Percentiles rank a stretch among this genome's conserved stretches.
Conservation (phyloP, 2,797 vertebrate genomes). For the Pantherophis vulpinus region DNA sequence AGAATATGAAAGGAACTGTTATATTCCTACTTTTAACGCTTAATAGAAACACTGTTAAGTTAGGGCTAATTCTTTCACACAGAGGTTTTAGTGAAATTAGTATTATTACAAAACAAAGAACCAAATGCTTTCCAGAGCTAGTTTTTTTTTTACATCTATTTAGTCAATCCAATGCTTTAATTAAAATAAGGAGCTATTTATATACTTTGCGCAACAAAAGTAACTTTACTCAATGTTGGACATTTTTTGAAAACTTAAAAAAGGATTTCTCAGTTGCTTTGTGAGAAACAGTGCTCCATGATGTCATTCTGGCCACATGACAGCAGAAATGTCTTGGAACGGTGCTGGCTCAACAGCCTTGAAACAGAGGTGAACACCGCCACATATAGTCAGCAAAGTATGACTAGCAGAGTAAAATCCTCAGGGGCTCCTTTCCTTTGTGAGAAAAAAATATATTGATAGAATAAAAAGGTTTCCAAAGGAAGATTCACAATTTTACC, state of each 20-base stretch:
- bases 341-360: neutral
- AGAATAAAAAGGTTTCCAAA: neutral
- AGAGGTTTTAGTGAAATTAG: neutral
- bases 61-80: neutral
- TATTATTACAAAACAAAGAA: neutral
- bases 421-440: neutral
- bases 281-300: neutral
- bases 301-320: neutral
- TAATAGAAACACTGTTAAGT: neutral
- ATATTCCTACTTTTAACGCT: neutral
- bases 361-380: neutral
- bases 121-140: neutral
- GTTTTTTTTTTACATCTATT: neutral
- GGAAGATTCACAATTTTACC: neutral
- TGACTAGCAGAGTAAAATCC: neutral
- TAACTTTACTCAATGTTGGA: neutral
- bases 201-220: neutral
- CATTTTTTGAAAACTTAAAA: neutral
- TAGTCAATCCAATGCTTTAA: neutral
- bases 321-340: neutral
- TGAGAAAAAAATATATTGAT: neutral
- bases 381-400: neutral
- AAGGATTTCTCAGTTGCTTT: neutral
- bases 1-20: slow-evolving; percentile 9
- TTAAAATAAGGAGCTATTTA: neutral